A percentile compares a stretch with the other conserved stretches of the same genome.
phyloP scores from a whole-genome alignment of 2,113 vertebrate species.

The Ailuropoda melanoleuca region DNA sequence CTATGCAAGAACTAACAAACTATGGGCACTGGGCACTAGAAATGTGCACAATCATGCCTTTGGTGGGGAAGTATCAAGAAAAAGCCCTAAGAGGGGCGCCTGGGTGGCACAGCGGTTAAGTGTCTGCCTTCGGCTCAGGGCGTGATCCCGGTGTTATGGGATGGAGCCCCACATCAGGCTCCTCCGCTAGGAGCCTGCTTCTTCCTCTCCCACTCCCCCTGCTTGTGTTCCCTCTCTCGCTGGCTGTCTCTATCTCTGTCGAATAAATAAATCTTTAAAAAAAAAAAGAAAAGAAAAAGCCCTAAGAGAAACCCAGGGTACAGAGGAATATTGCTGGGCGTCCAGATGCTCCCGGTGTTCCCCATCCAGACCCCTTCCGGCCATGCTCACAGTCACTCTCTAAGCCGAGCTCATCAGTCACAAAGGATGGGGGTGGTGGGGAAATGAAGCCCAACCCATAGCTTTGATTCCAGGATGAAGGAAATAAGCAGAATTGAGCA shows the following conservation, averaged over 20 bases:
- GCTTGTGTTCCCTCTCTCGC: too few species aligned
- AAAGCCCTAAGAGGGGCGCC: neutral
- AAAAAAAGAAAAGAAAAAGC: neutral
- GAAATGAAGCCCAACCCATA: neutral
- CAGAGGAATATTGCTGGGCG: neutral
- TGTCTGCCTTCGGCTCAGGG: too few species aligned
- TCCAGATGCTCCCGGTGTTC: neutral
- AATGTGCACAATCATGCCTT: neutral
- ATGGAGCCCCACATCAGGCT: too few species aligned
- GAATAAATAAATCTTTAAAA: too few species aligned
- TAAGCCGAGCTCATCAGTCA: neutral
- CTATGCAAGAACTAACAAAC: neutral
- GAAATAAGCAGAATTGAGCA: neutral
- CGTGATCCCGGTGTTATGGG: too few species aligned
- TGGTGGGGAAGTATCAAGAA: neutral
- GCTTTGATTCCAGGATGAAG: neutral
- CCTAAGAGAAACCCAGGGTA: neutral
- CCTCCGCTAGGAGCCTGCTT: too few species aligned
- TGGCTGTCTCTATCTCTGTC: too few species aligned
- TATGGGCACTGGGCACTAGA: neutral
- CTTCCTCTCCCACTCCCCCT: too few species aligned
- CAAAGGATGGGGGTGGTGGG: neutral
- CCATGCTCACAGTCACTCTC: neutral
- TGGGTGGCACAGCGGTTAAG: too few species aligned
- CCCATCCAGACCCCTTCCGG: neutral